phyloP scores from a whole-genome alignment of 2,113 vertebrate genomes.

The Calidris pygmaea region DNA sequence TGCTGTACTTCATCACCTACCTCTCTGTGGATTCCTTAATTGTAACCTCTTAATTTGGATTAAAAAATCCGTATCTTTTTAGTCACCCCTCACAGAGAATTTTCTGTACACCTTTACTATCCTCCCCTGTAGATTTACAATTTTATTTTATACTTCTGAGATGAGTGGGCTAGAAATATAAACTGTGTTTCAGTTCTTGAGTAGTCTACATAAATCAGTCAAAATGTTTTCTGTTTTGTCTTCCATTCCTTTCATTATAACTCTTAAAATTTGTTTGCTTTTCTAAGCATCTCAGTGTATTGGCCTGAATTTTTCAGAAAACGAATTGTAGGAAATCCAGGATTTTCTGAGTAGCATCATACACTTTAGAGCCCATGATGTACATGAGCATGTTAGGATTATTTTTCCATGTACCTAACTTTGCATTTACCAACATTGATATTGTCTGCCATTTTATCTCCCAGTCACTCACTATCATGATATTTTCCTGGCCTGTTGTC shows the following conservation, averaged over 20 bases:
- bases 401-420: background rate
- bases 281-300: background rate
- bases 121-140: background rate
- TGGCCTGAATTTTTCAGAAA: background rate
- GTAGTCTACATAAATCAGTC: background rate
- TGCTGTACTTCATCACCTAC: background rate
- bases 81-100: background rate
- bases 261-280: background rate
- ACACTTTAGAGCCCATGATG: background rate
- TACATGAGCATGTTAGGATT: background rate
- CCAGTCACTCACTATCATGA: background rate
- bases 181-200: background rate
- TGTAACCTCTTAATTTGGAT: background rate
- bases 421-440: background rate
- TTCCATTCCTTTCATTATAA: background rate
- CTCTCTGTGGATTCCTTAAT: background rate
- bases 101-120: background rate
- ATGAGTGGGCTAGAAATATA: background rate
- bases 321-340: background rate
- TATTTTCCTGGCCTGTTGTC: background rate
- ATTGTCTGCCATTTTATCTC: background rate
- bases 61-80: background rate
- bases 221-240: background rate
- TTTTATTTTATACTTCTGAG: background rate
- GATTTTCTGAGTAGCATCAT: background rate